Conservation (phyloP, 1,140 invertebrate genomes). For the Drosophila oshimai region DNA sequence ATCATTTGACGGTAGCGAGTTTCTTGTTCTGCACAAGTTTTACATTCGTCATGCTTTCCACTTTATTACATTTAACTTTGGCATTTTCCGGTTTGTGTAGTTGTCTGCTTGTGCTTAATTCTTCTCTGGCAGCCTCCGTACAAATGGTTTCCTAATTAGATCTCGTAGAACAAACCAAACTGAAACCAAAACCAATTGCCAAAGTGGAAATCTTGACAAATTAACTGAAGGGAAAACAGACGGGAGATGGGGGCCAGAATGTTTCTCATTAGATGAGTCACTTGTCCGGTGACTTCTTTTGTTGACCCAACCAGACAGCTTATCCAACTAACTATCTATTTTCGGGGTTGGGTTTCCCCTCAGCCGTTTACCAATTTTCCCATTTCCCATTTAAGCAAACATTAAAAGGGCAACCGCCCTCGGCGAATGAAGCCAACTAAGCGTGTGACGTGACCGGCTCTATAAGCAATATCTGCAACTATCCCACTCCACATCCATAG, state of each 20-base stretch:
- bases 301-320: slow-evolving; percentile 20
- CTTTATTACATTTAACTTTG: slow-evolving; percentile 46
- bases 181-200: slow-evolving; percentile 13
- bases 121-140: slow-evolving; percentile 22
- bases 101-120: slow-evolving; percentile 40
- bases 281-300: slow-evolving; percentile 6
- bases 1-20: slow-evolving; percentile 13
- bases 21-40: slow-evolving; percentile 34
- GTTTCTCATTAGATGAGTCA: slow-evolving; percentile 48
- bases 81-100: slow-evolving; percentile 43
- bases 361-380: slow-evolving; percentile 2
- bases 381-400: slow-evolving; percentile 45
- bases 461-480: slow-evolving; percentile 20
- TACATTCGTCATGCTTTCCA: slow-evolving; percentile 72
- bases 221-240: slow-evolving; percentile 21
- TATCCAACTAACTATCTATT: slow-evolving; percentile 34
- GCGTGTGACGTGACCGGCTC: slow-evolving; percentile 59
- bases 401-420: slow-evolving; percentile 41
- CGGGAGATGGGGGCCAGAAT: neutral
- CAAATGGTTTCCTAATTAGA: slow-evolving; percentile 70
- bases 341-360: slow-evolving; percentile 11
- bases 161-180: slow-evolving; percentile 4
- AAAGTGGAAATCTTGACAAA: slow-evolving; percentile 59
- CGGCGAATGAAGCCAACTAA: slow-evolving; percentile 70
- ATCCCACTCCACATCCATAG: slow-evolving; percentile 2